These are phyloP conservation scores for Nicator chloris DNA, from an alignment of 2,113 vertebrate genomes.

Conservation along the genomic window DNA sequence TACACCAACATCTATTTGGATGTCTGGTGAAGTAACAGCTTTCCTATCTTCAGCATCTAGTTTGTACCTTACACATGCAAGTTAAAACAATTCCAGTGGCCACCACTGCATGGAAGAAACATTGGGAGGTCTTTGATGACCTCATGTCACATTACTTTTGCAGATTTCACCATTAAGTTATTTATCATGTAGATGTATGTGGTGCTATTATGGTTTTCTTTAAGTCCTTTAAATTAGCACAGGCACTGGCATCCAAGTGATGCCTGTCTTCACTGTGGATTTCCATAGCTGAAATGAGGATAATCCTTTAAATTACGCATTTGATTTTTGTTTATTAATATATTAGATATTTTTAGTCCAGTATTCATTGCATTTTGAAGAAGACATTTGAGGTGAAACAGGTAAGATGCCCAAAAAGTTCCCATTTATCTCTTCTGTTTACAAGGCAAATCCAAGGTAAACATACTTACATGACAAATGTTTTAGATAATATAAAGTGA, in stretches of 20 bases:
- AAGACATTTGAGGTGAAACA: background rate
- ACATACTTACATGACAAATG: background rate
- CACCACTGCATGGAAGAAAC: background rate
- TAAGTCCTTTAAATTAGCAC: background rate
- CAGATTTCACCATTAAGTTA: background rate
- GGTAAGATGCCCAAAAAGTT: background rate
- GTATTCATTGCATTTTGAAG: background rate
- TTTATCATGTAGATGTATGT: background rate
- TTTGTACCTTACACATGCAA: background rate
- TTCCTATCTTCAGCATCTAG: background rate
- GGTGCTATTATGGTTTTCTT: background rate
- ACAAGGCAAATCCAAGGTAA: background rate
- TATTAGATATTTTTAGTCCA: background rate
- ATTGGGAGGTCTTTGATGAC: rapidly evolving
- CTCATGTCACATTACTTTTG: background rate
- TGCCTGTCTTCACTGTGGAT: background rate
- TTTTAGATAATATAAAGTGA: background rate
- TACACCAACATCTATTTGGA: background rate
- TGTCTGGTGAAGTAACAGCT: background rate
- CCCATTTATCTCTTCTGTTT: background rate
- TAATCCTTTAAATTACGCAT: background rate
- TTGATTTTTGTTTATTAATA: background rate
- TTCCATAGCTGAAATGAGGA: background rate
- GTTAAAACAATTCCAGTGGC: background rate
- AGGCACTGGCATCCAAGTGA: background rate